Conservation (phyloP, 1,140 invertebrate species). For the Drosophila melanica region DNA sequence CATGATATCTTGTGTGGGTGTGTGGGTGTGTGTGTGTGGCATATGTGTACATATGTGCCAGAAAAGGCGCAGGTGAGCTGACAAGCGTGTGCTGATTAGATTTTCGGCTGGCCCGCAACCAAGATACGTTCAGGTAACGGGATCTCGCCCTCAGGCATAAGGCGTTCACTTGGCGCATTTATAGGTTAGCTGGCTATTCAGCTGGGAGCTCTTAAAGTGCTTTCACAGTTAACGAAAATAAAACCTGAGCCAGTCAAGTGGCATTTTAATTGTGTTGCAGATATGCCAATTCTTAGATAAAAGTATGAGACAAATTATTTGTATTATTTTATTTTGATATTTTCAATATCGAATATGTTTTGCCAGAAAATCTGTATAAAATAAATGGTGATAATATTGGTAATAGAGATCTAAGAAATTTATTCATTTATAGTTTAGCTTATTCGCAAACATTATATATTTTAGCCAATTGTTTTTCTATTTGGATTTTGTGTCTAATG, state of each 20-base stretch:
- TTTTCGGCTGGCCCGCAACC: constrained; percentile 49
- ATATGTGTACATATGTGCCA: background rate
- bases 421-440: too few relatives aligned
- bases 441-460: too few relatives aligned
- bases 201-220: constrained; percentile 8
- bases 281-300: too few relatives aligned
- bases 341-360: too few relatives aligned
- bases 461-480: too few relatives aligned
- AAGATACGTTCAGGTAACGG: constrained; percentile 58
- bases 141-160: constrained; percentile 17
- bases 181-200: constrained; percentile 72
- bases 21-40: background rate
- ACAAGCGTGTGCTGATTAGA: constrained; percentile 73
- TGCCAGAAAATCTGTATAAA: too few relatives aligned
- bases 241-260: background rate
- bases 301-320: too few relatives aligned
- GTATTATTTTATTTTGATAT: too few relatives aligned
- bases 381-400: too few relatives aligned
- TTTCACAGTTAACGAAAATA: background rate
- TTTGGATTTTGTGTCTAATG: too few relatives aligned
- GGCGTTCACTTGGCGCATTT: constrained; percentile 28
- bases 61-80: constrained; percentile 23
- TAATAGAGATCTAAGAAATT: too few relatives aligned
- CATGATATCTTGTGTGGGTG: background rate
- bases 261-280: background rate